Conservation (phyloP, 2,888 invertebrate genomes). For the Stenodema calcarata region DNA sequence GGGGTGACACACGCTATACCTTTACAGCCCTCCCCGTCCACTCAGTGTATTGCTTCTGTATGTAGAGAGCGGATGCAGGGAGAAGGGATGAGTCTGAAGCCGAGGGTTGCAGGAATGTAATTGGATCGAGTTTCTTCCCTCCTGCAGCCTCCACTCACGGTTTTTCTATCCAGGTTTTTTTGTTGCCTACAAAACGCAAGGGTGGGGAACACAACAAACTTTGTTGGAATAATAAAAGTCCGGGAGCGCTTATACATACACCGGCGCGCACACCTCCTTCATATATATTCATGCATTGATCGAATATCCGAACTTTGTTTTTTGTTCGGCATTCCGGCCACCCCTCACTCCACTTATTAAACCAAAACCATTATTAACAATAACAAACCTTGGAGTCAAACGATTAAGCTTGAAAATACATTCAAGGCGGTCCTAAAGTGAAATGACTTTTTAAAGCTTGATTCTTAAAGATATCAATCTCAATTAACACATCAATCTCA, state of each 20-base stretch:
- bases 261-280: background rate
- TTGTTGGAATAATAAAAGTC: slow-evolving; percentile 49
- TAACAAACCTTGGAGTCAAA: no score
- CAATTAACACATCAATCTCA: no score
- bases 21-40: background rate
- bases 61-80: background rate
- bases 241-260: background rate
- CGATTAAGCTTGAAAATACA: no score
- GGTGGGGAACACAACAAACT: slow-evolving; percentile 38
- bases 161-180: background rate
- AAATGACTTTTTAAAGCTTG: no score
- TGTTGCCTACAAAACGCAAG: background rate
- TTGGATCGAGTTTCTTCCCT: slow-evolving; percentile 33
- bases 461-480: no score
- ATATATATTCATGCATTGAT: slow-evolving; percentile 31
- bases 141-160: background rate
- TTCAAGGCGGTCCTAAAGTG: no score
- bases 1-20: background rate
- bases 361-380: no score
- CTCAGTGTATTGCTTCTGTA: background rate
- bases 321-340: background rate
- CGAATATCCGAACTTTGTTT: background rate
- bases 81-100: background rate
- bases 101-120: slow-evolving; percentile 25
- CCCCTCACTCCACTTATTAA: background rate